A percentile compares a stretch with the other conserved stretches of the same genome.
phyloP scores from a whole-genome alignment of 2,797 vertebrate genomes.

The Chelidonichthys spinosus region DNA sequence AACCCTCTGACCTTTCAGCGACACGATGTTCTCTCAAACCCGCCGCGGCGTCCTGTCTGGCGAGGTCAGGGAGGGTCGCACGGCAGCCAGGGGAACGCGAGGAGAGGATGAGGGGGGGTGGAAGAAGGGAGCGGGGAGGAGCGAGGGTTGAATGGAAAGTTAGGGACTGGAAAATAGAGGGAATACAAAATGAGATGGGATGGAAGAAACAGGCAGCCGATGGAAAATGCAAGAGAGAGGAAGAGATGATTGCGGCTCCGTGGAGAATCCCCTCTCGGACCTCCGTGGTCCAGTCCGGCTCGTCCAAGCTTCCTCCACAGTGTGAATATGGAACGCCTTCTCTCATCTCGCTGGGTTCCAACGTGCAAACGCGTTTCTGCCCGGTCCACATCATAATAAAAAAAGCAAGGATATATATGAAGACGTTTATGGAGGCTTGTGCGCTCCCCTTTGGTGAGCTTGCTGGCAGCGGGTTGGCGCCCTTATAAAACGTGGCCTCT shows the following conservation, averaged over 20 bases:
- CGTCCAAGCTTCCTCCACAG: conserved; percentile 8
- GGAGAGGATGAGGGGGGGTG: background rate
- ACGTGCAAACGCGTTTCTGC: conserved; percentile 50
- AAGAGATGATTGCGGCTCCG: conserved; percentile 46
- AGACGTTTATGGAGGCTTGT: conserved; percentile 74
- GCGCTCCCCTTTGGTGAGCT: conserved; percentile 70
- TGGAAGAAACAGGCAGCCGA: conserved; percentile 49
- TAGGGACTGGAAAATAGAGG: conserved; percentile 28
- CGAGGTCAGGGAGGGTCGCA: conserved; percentile 38
- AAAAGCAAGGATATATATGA: conserved; percentile 63
- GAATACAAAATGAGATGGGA: conserved; percentile 53
- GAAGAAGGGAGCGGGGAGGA: conserved; percentile 7
- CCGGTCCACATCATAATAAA: conserved; percentile 69
- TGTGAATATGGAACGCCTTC: conserved; percentile 50
- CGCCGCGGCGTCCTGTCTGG: conserved; percentile 5
- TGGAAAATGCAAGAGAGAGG: conserved; percentile 37
- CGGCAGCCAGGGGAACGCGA: conserved; percentile 7
- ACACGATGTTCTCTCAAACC: conserved; percentile 37
- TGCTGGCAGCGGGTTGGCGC: conserved; percentile 46
- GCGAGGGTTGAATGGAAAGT: conserved; percentile 17
- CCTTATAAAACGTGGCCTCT: conserved; percentile 72
- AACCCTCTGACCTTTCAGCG: conserved; percentile 46
- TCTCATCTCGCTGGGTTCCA: conserved; percentile 49
- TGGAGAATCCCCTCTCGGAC: conserved; percentile 36
- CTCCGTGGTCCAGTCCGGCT: conserved; percentile 14